Evolutionary conservation across 1,140 invertebrate genomes (phyloP).

Genomic region (Orussus abietinus): DNA sequence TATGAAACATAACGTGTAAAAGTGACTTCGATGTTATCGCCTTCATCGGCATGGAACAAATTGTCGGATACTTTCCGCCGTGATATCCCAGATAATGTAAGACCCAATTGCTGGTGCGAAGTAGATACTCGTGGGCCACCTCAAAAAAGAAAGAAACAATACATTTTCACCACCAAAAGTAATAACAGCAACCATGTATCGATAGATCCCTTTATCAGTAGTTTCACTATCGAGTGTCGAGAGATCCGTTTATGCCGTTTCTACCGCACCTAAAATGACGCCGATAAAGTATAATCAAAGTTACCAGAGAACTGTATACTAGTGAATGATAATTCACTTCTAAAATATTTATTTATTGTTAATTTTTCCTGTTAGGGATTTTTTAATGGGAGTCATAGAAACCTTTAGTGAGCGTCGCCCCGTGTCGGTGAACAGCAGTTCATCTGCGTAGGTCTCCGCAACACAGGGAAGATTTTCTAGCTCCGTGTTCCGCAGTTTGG

Average conservation of each 20-base stretch:
- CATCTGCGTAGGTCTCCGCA: constrained; percentile 44
- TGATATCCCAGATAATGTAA: constrained; percentile 57
- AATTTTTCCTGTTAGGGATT: too few relatives aligned
- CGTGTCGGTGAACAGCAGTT: constrained; percentile 43
- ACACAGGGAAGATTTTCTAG: constrained; percentile 32
- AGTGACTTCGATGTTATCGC: constrained; percentile 57
- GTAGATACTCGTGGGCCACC: constrained; percentile 66
- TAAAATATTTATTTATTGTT: too few relatives aligned
- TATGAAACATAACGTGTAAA: constrained; percentile 72
- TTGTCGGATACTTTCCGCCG: constrained; percentile 33
- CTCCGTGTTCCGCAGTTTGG: constrained; percentile 10
- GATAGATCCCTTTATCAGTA: too few relatives aligned
- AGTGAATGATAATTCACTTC: too few relatives aligned
- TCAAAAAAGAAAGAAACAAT: constrained; percentile 37
- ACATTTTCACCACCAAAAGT: constrained; percentile 2
- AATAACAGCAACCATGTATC: too few relatives aligned
- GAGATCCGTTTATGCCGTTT: too few relatives aligned
- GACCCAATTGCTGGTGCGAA: constrained; percentile 64
- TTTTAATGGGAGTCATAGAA: neutral
- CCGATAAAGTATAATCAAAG: too few relatives aligned
- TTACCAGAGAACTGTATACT: too few relatives aligned
- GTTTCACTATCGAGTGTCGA: too few relatives aligned
- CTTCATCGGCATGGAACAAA: constrained; percentile 41
- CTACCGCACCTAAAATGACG: too few relatives aligned
- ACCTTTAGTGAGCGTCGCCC: constrained; percentile 51